Base-by-base conservation (phyloP, 2,113 vertebrate genomes). In the Brienomyrus brachyistius region DNA sequence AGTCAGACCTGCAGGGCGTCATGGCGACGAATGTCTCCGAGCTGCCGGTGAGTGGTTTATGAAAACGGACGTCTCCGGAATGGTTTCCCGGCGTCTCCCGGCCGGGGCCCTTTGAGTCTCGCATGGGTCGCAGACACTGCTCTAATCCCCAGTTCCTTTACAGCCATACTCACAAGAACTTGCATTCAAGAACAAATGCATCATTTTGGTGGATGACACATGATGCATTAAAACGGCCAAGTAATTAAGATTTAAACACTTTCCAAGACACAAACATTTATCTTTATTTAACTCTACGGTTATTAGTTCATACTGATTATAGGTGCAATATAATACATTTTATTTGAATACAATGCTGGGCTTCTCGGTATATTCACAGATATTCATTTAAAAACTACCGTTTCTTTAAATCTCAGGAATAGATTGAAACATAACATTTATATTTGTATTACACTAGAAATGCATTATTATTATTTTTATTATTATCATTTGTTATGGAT, bases 1-100 rank as follows among this genome's bases (percentile, higher is more conserved):
- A 99, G 93, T 96, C 98, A 0, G 97, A 98, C 91, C 95, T 96
- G 85, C 97, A 96, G 91, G 95, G 96, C 84, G 95, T 96, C 91
- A 95, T 93, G 95, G 96, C 95, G 92, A 96, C 92, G 94, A 96
- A 97, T 93, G 97, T 96, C 94, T 95, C 97, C 0, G 97, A 98
- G 52, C 95, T 96, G 92, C 95, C 96, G 93, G 98, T 99, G 96
- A 96, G 97, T 92, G 88, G 45, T 89, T 50, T 52, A 40, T 45
- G 7, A 23, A 52, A 74, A 27, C 13, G 45, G 21, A 45, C 43
- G n/a, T 84, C 82, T 84, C 23, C 40, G 21, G 35, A 45, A 19
- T 17, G 9, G 35, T 51, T n/a, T 52, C 17, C 56, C 2, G n/a
- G 21, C 8, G n/a, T 48, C 80, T 83, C 45, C 40, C 1, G 17